Evolutionary conservation across 2,797 vertebrate genomes (phyloP).

Genomic region (Phoebastria nigripes): DNA sequence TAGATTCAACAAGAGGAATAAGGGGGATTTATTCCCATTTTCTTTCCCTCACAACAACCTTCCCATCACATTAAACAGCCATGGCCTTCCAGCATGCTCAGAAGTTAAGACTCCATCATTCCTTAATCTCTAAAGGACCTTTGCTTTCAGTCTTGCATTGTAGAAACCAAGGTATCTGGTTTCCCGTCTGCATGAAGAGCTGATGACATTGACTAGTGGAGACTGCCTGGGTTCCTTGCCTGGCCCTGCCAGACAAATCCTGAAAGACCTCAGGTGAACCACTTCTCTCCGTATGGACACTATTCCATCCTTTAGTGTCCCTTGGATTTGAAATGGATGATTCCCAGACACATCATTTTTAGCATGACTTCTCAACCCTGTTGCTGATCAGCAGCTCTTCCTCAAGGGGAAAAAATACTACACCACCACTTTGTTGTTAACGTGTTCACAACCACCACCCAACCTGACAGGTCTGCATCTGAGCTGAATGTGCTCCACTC

Average conservation of each 20-base stretch:
- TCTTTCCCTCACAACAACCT: not conserved
- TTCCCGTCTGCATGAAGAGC: not conserved
- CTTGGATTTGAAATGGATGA: not conserved
- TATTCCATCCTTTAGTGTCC: not conserved
- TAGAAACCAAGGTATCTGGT: not conserved
- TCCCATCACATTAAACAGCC: not conserved
- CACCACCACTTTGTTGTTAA: not conserved
- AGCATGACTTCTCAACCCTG: not conserved
- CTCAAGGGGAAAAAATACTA: not conserved
- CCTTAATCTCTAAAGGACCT: not conserved
- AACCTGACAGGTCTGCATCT: not conserved
- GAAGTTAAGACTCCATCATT: not conserved
- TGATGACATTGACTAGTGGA: not conserved
- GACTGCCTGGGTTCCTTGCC: not conserved
- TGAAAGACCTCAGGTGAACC: not conserved
- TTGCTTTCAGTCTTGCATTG: not conserved
- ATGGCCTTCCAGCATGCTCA: not conserved
- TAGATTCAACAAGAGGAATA: not conserved
- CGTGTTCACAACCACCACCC: not conserved
- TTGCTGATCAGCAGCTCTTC: not conserved
- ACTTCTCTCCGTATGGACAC: not conserved
- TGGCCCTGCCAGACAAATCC: not conserved
- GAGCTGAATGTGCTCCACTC: not conserved
- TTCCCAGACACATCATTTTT: not conserved
- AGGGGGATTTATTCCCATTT: not conserved